These are phyloP conservation scores for Amazonetta brasiliensis DNA, from an alignment of 2,797 vertebrate species.

Conservation along the genomic window DNA sequence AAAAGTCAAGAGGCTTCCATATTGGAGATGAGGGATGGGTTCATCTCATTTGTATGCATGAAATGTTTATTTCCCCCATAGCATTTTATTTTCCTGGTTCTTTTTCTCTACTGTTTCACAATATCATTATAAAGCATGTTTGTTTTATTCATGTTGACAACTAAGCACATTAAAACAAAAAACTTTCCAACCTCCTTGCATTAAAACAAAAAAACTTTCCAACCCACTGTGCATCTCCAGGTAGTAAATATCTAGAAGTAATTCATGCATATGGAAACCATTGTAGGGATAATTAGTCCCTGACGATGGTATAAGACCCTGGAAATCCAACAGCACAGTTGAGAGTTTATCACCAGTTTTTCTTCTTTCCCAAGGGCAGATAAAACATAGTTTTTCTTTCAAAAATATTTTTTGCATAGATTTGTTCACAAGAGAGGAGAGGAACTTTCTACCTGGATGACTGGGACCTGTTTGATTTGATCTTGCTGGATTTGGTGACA, in stretches of 20 bases:
- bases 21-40: not conserved
- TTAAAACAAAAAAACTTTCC: not conserved
- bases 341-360: not conserved
- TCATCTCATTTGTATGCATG: not conserved
- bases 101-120: not conserved
- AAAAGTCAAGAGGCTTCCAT: not conserved
- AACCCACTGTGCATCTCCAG: not conserved
- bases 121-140: not conserved
- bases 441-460: fast-evolving
- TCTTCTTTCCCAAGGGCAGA: not conserved
- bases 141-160: not conserved
- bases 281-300: not conserved
- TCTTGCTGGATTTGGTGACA: not conserved
- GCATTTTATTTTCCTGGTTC: not conserved
- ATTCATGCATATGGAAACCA: not conserved
- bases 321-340: not conserved
- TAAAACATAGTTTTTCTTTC: not conserved
- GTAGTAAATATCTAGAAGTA: not conserved
- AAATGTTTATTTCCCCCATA: not conserved
- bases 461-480: not conserved
- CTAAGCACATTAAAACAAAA: not conserved
- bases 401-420: not conserved
- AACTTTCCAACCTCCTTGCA: not conserved
- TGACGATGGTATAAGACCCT: not conserved
- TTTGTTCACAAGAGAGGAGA: not conserved